Evolutionary conservation across 2,888 invertebrate species (phyloP).

Genomic region (Sesamia inferens): DNA sequence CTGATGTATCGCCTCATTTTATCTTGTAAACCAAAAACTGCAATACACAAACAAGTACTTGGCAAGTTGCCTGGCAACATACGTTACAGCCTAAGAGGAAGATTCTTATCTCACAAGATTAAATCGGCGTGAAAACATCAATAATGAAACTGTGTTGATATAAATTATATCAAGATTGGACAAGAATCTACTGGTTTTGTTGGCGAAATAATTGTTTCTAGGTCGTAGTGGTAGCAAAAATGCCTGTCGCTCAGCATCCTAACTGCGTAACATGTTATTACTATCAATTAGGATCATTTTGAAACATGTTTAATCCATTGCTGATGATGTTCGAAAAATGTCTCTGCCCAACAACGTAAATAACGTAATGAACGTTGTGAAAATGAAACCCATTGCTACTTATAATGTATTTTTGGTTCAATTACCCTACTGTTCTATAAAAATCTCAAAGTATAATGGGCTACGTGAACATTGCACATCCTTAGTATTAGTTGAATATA

Average conservation of each 20-base stretch:
- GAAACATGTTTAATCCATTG: too few species aligned
- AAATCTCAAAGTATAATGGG: too few species aligned
- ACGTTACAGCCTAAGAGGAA: constrained; percentile 38
- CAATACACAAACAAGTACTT: constrained; percentile 40
- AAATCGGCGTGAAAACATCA: constrained; percentile 51
- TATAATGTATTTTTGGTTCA: too few species aligned
- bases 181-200: constrained; percentile 16
- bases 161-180: constrained; percentile 50
- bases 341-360: too few species aligned
- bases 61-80: constrained; percentile 48
- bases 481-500: too few species aligned
- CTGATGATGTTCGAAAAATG: too few species aligned
- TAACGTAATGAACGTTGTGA: too few species aligned
- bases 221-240: neutral
- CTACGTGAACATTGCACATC: too few species aligned
- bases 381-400: too few species aligned
- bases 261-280: too few species aligned
- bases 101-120: constrained; percentile 48
- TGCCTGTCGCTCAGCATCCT: neutral
- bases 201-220: neutral
- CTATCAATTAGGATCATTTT: too few species aligned
- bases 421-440: too few species aligned
- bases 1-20: constrained; percentile 20
- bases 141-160: constrained; percentile 36
- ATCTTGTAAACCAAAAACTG: constrained; percentile 43